These are phyloP conservation scores for Anniella stebbinsi DNA, from an alignment of 2,797 vertebrate genomes.

Conservation along the genomic window DNA sequence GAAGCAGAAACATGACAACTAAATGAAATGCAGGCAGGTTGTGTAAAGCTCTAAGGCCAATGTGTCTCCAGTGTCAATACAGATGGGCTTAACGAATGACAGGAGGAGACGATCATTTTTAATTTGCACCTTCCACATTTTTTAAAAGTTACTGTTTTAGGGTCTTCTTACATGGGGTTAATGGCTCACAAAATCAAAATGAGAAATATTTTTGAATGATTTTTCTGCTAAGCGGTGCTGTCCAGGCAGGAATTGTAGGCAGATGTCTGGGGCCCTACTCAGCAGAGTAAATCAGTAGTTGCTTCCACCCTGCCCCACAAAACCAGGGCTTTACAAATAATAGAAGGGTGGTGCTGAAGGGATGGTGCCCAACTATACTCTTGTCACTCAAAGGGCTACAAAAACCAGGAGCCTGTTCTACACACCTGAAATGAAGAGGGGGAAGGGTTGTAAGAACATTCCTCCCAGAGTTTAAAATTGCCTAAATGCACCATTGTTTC, in stretches of 20 bases:
- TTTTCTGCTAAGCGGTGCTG: neutral
- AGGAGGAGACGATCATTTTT: neutral
- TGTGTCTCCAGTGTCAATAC: constrained; percentile 42
- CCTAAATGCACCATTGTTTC: neutral
- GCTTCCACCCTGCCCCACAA: neutral
- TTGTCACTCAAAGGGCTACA: neutral
- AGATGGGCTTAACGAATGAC: constrained; percentile 39
- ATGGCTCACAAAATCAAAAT: neutral
- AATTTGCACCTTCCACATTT: neutral
- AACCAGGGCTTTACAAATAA: neutral
- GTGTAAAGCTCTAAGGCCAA: constrained; percentile 35
- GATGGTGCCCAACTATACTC: neutral
- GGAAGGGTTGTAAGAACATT: neutral
- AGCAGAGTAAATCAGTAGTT: neutral
- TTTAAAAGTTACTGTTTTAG: constrained; percentile 2
- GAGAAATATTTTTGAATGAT: neutral
- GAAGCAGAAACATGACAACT: constrained; percentile 58
- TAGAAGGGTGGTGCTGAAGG: neutral
- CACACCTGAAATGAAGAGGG: neutral
- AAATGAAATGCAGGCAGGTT: constrained; percentile 51
- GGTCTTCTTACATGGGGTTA: neutral
- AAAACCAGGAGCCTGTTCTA: neutral
- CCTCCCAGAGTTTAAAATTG: neutral
- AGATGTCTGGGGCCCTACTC: neutral
- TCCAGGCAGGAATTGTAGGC: neutral